A percentile compares a stretch with the other conserved stretches of the same genome.
phyloP scores from a whole-genome alignment of 2,797 vertebrate species.

The Pangasius sanitwongsei region DNA sequence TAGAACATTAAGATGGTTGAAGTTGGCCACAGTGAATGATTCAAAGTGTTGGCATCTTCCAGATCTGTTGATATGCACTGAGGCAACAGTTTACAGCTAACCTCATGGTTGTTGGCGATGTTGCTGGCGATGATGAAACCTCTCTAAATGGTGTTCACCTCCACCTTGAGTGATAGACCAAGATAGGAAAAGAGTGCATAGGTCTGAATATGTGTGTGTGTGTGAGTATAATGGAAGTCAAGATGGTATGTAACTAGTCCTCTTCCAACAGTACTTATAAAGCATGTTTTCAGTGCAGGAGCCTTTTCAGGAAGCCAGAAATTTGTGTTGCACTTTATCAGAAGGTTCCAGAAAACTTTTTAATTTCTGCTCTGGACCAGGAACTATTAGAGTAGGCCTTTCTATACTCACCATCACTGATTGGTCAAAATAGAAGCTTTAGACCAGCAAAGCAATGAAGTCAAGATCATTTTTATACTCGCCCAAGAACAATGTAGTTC shows the following conservation, averaged over 20 bases:
- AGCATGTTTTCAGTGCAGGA: neutral
- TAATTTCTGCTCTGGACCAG: neutral
- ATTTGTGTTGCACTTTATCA: neutral
- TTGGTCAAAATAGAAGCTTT: neutral
- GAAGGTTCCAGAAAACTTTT: neutral
- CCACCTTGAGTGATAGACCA: neutral
- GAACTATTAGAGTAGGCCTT: neutral
- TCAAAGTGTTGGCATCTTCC: neutral
- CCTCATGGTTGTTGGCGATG: neutral
- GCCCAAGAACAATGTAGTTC: neutral
- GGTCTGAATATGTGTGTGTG: neutral
- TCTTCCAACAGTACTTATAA: neutral
- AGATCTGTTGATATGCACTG: neutral
- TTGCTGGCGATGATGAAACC: neutral
- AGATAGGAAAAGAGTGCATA: neutral
- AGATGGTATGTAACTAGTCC: neutral
- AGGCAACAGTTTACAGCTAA: neutral
- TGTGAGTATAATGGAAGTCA: neutral
- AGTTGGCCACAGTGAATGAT: neutral
- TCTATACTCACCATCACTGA: neutral
- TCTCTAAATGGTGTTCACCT: neutral
- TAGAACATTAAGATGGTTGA: neutral
- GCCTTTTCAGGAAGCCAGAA: neutral
- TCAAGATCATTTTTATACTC: neutral
- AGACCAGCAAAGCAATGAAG: neutral